Base-by-base conservation (phyloP, 2,888 invertebrate species). In the Lasioglossum oenotherae region DNA sequence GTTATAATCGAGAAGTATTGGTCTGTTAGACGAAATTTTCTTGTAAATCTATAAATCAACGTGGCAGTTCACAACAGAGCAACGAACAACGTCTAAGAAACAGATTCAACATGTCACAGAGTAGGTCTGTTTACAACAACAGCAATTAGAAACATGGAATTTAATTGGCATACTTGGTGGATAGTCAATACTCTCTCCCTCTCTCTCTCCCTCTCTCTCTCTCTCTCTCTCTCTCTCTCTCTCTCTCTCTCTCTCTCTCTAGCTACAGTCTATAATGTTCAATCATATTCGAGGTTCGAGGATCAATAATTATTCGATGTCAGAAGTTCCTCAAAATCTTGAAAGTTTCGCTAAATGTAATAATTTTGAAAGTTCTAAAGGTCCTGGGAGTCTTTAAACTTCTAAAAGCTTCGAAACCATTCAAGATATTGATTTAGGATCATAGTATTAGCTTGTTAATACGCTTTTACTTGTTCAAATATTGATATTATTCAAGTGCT, bases 381-480 rank as follows among this genome's bases (percentile, higher is more conserved):
- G 31, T 64, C 31, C 64, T 16, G 31, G 31, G 1, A 64, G 31
- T 6, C 16, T 16, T 19, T n/a, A 19, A 35, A 69, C 35, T 38
- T 69, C 69, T 69, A 69, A 69, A 38, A 69, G 38, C 38, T 23
- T 38, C 10, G 23, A 23, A 35, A 38, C 38, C 69, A 31, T 64
- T 64, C 64, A 19, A 19, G 64, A 64, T 64, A 31, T 64, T 64
- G 64, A 64, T 64, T 64, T 8, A 64, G 31, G 64, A 19, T 64
- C 31, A 31, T 19, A 19, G 19, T 64, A 16, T 64, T 31, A 64
- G 31, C 64, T 31, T 19, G 19, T 6, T 19, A 19, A 64, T 64
- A 8, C 64, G 64, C 64, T 64, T 64, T 64, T 64, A 64, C 64
- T 64, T 19, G 16, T 64, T 64, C 64, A 64, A 64, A 64, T 31